Base-by-base conservation (phyloP, 2,888 invertebrate genomes). In the Scaptomyza parva region DNA sequence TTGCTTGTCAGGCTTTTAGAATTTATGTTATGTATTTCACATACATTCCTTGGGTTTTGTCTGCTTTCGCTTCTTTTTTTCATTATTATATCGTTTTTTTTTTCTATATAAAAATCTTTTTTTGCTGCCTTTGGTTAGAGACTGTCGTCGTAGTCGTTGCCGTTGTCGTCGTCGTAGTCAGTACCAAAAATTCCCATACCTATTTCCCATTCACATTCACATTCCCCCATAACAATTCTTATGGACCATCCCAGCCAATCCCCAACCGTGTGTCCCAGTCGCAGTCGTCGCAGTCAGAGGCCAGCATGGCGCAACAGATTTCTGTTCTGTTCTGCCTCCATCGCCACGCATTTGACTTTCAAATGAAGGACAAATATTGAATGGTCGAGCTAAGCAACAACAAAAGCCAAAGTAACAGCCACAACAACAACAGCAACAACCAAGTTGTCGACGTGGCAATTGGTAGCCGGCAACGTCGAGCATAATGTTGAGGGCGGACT, bases 331-430 rank as follows among this genome's bases (percentile, higher is more conserved):
- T 76, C 84, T 73, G 76, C 86, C 83, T 78, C 73, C 76, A 72
- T 80, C 83, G 73, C 71, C 50, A 87, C 83, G 72, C 73, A 86
- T 87, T 87, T 86, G 86, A 88, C 86, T 87, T 87, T 88, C 85
- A 88, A 85, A 78, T 86, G 86, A 87, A 87, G 86, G 88, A 85
- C 88, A 88, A 83, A 87, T 86, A 84, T 86, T 86, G 75, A 72
- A 77, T 66, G 81, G 76, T 57, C 67, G 76, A 76, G 63, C 68
- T 45, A 70, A 67, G 71, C 61, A 62, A 75, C 76, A 76, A n/a
- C n/a, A n/a, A n/a, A n/a, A n/a, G n/a, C n/a, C n/a, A n/a, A 70
- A 69, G 65, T 69, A 70, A 64, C 76, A 76, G 12, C 55, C 60
- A 61, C 63, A 61, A 41, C 26, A 59, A 48, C 33, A 59, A 60